phyloP scores from a whole-genome alignment of 2,888 invertebrate species.

The Sarcophaga rosellei region DNA sequence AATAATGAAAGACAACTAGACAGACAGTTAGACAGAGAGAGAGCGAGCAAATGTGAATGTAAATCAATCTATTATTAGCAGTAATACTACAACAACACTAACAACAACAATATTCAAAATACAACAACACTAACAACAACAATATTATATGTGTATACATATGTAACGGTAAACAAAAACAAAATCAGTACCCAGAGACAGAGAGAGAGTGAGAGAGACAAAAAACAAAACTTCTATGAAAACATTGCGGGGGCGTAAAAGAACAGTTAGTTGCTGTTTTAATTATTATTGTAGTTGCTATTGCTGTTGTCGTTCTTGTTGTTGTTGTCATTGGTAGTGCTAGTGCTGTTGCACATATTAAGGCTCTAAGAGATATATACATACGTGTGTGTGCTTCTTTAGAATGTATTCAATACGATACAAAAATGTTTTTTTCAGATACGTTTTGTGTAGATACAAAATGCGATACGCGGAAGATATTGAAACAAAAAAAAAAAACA shows the following conservation, averaged over 20 bases:
- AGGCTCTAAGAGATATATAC: neutral
- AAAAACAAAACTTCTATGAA: neutral
- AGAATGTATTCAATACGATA: conserved; percentile 1
- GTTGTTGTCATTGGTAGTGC: neutral
- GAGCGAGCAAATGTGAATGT: neutral
- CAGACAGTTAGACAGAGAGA: too few relatives aligned
- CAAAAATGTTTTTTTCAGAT: conserved; percentile 4
- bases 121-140: neutral
- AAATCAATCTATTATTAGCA: conserved; percentile 60
- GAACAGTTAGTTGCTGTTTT: conserved; percentile 50
- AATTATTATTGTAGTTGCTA: conserved; percentile 31
- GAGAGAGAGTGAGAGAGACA: too few relatives aligned
- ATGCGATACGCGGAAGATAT: neutral
- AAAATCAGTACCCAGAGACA: neutral
- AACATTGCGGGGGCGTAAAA: conserved; percentile 64
- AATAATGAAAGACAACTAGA: neutral
- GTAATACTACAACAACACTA: neutral
- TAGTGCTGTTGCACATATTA: neutral
- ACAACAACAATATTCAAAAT: neutral
- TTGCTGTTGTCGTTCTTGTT: neutral
- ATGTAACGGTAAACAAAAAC: neutral
- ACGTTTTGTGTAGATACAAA: neutral
- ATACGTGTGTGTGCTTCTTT: neutral
- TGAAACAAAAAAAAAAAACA: too few relatives aligned
- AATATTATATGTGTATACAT: conserved; percentile 3